These are phyloP conservation scores for Mylabris sibirica DNA, from an alignment of 2,888 invertebrate species.

Conservation along the genomic window DNA sequence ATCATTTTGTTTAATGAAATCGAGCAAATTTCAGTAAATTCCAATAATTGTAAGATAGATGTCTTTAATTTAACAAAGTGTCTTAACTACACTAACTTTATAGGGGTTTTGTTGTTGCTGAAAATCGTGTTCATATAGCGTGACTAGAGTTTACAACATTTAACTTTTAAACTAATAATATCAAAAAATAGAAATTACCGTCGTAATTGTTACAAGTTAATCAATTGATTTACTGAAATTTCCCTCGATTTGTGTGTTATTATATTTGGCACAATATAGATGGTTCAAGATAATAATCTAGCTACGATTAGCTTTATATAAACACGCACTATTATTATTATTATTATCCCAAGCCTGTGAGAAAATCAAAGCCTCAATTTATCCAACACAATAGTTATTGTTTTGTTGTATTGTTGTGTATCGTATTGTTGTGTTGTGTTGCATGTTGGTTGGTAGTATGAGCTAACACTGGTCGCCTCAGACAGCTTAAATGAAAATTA, in stretches of 20 bases:
- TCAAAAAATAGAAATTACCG: neutral
- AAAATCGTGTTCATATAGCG: too few relatives aligned
- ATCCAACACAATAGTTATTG: neutral
- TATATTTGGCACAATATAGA: neutral
- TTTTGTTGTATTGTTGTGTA: conserved; percentile 23
- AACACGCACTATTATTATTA: conserved; percentile 2
- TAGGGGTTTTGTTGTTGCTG: neutral
- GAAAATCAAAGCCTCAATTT: neutral
- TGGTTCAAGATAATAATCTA: neutral
- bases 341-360: neutral
- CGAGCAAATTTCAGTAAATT: neutral
- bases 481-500: conserved; percentile 90
- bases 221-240: neutral
- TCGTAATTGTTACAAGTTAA: neutral
- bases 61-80: neutral
- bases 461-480: conserved; percentile 87
- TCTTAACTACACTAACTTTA: neutral
- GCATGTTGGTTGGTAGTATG: conserved; percentile 72
- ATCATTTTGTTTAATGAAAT: neutral
- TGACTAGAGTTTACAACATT: neutral
- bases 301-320: neutral
- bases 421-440: conserved; percentile 45
- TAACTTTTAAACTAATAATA: neutral
- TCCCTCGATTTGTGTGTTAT: neutral
- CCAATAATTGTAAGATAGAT: neutral